phyloP scores from a whole-genome alignment of 2,113 vertebrate genomes.

The Megaceryle maxima region DNA sequence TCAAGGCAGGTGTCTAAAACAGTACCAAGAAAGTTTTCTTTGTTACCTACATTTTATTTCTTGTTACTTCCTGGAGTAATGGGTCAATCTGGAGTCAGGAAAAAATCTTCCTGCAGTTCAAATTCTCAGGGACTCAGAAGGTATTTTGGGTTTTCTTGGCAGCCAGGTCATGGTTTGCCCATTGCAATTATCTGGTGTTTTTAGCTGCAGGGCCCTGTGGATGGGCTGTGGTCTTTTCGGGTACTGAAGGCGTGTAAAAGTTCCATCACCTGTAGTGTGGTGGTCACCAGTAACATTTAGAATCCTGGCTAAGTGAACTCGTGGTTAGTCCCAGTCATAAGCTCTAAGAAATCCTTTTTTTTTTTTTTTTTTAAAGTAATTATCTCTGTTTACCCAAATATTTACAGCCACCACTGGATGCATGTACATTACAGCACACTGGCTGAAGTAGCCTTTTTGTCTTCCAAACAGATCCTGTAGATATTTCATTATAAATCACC shows the following conservation, averaged over 20 bases:
- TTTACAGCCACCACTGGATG: neutral
- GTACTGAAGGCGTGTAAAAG: neutral
- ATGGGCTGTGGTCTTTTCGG: neutral
- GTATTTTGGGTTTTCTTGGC: neutral
- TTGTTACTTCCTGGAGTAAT: neutral
- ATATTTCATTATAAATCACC: neutral
- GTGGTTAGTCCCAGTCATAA: neutral
- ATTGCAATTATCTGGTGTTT: neutral
- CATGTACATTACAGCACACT: neutral
- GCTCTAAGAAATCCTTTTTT: neutral
- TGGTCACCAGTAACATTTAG: neutral
- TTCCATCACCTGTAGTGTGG: neutral
- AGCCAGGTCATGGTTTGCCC: neutral
- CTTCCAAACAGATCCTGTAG: neutral
- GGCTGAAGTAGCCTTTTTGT: neutral
- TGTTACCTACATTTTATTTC: neutral
- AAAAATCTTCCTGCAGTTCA: neutral
- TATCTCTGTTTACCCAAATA: neutral
- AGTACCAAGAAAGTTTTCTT: neutral
- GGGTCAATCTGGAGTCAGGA: neutral
- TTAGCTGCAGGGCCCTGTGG: neutral
- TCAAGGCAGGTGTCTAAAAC: neutral
- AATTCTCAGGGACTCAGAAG: neutral
- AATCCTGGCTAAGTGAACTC: neutral
- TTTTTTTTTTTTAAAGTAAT: neutral